A percentile compares a stretch with the other conserved stretches of the same genome.
Conservation (phyloP, 2,888 invertebrate genomes). For the Sesia bembeciformis region DNA sequence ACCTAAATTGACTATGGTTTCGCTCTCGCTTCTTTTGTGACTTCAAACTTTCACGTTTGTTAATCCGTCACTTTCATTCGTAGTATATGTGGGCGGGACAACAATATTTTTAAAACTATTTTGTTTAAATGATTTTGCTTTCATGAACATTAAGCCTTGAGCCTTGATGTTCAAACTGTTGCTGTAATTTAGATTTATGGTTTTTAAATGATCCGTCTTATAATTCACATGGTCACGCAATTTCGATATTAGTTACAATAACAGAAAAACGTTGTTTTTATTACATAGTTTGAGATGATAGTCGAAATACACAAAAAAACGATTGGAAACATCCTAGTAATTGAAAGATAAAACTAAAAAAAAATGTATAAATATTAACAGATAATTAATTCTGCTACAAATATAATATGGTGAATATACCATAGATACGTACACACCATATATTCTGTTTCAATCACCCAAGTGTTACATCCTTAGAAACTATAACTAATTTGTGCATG, state of each 20-base stretch:
- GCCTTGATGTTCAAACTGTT: slow-evolving; percentile 9
- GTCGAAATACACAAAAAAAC: slow-evolving; percentile 1
- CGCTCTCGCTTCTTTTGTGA: slow-evolving; percentile 30
- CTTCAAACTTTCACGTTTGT: slow-evolving; percentile 30
- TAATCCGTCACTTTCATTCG: slow-evolving; percentile 15
- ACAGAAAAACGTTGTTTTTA: too few species aligned
- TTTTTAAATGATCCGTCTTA: slow-evolving; percentile 10
- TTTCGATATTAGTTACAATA: slow-evolving; percentile 11
- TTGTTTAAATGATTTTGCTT: slow-evolving; percentile 3
- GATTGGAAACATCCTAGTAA: too few species aligned
- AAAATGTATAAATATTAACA: too few species aligned
- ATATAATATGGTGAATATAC: too few species aligned
- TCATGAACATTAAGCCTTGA: slow-evolving; percentile 11
- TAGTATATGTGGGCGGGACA: slow-evolving; percentile 9
- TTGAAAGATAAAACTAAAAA: too few species aligned
- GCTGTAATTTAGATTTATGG: slow-evolving; percentile 12
- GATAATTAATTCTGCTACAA: too few species aligned
- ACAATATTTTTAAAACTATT: slow-evolving; percentile 6
- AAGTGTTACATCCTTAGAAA: too few species aligned
- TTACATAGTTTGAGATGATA: neutral
- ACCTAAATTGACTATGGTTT: slow-evolving; percentile 20
- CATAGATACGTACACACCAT: too few species aligned
- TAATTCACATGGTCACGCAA: slow-evolving; percentile 19
- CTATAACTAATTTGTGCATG: too few species aligned
- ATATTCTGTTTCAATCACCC: too few species aligned